These are phyloP conservation scores for Scaeva pyrastri DNA, from an alignment of 2,888 invertebrate species.

Conservation along the genomic window DNA sequence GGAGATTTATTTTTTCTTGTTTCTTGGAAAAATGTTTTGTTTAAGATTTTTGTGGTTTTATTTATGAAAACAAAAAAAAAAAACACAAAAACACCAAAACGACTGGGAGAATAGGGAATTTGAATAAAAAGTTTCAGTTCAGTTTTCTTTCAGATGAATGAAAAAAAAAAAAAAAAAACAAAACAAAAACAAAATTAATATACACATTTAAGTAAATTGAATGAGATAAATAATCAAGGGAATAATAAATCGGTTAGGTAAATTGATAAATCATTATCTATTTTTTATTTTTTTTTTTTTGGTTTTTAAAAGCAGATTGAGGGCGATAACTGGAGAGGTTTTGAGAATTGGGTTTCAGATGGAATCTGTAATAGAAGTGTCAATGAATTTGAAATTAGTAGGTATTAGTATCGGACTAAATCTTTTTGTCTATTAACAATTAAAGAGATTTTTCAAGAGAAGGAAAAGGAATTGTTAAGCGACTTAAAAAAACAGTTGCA, in stretches of 20 bases:
- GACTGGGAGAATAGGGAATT: constrained; percentile 10
- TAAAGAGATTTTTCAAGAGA: too few species aligned
- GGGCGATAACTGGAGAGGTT: too few species aligned
- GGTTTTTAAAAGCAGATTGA: too few species aligned
- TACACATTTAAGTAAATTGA: constrained; percentile 7
- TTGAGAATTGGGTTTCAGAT: too few species aligned
- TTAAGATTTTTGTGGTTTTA: constrained; percentile 35
- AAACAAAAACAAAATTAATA: not conserved
- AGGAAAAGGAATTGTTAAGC: too few species aligned
- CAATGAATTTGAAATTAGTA: too few species aligned
- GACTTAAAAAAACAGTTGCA: too few species aligned
- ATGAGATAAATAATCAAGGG: not conserved
- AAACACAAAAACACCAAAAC: not conserved
- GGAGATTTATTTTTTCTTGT: not conserved
- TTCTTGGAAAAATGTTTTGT: constrained; percentile 49
- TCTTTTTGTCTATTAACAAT: too few species aligned
- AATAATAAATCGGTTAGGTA: not conserved
- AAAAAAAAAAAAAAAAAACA: too few species aligned
- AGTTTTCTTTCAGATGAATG: not conserved
- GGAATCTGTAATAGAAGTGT: too few species aligned
- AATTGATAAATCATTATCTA: constrained; percentile 6
- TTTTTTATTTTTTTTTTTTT: not conserved
- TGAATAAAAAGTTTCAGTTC: not conserved
- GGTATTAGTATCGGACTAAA: too few species aligned
- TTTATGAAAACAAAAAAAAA: not conserved